Conservation (phyloP, 2,888 invertebrate species). For the Lumbricus terrestris region DNA sequence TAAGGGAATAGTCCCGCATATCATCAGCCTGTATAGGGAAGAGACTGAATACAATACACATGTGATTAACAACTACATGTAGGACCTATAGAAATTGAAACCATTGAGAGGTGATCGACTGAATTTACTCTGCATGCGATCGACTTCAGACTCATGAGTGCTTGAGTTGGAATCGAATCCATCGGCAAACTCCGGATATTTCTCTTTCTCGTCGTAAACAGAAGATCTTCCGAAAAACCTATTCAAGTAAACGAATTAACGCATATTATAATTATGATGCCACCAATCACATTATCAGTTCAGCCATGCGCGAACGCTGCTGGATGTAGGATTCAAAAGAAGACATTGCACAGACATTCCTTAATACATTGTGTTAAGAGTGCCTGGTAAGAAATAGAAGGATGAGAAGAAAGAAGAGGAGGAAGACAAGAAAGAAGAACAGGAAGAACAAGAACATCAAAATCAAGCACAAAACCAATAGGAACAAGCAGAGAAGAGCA, state of each 20-base stretch:
- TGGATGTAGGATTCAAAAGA: no score
- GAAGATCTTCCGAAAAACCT: neutral
- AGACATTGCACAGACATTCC: no score
- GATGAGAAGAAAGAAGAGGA: neutral
- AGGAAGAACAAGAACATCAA: neutral
- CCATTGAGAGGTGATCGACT: neutral
- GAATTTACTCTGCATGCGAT: neutral
- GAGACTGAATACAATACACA: neutral
- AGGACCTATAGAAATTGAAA: neutral
- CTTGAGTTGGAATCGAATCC: neutral
- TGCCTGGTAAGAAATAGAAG: neutral
- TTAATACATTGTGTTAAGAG: neutral
- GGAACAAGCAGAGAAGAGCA: no score
- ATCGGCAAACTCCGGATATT: neutral
- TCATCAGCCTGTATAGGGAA: no score
- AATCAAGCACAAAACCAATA: neutral
- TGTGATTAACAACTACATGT: no score
- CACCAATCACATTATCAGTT: neutral
- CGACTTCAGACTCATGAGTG: no score
- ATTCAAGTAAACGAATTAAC: neutral
- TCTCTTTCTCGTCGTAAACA: neutral
- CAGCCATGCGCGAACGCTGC: neutral
- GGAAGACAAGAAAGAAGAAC: no score
- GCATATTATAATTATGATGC: neutral
- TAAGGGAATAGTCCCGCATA: no score